Conservation (phyloP, 2,113 vertebrate species). For the Sialia sialis region DNA sequence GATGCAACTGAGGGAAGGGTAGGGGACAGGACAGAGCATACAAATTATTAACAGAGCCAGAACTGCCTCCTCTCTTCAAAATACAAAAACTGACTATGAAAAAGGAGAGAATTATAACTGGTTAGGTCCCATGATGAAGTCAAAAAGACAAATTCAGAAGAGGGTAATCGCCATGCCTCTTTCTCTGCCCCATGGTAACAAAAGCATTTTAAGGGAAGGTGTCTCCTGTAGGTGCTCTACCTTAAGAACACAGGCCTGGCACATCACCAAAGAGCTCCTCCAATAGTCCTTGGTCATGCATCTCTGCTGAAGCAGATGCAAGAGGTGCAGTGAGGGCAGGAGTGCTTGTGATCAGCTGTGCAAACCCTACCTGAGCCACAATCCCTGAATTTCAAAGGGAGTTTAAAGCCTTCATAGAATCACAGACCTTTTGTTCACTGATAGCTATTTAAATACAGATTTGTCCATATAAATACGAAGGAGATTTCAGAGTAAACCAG, state of each 20-base stretch:
- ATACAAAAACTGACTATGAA: not conserved
- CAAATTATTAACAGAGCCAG: not conserved
- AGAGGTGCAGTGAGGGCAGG: not conserved
- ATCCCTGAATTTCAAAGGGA: not conserved
- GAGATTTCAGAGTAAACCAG: not conserved
- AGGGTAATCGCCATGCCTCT: not conserved
- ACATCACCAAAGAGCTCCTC: accelerated
- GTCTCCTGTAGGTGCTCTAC: not conserved
- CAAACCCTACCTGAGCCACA: not conserved
- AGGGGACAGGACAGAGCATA: not conserved
- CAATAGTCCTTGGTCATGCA: accelerated
- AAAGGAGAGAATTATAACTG: not conserved
- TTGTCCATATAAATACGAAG: not conserved
- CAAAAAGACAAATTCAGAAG: not conserved
- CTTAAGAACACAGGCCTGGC: not conserved
- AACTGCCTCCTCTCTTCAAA: not conserved
- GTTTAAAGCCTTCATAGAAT: not conserved
- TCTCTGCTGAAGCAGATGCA: not conserved
- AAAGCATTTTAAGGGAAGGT: not conserved
- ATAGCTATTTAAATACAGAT: not conserved
- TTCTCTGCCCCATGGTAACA: not conserved
- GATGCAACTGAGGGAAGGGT: not conserved
- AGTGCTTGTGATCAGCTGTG: not conserved
- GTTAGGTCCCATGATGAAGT: not conserved
- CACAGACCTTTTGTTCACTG: not conserved